Evolutionary conservation across 2,113 vertebrate genomes (phyloP).

Genomic region (Xiphophorus couchianus): DNA sequence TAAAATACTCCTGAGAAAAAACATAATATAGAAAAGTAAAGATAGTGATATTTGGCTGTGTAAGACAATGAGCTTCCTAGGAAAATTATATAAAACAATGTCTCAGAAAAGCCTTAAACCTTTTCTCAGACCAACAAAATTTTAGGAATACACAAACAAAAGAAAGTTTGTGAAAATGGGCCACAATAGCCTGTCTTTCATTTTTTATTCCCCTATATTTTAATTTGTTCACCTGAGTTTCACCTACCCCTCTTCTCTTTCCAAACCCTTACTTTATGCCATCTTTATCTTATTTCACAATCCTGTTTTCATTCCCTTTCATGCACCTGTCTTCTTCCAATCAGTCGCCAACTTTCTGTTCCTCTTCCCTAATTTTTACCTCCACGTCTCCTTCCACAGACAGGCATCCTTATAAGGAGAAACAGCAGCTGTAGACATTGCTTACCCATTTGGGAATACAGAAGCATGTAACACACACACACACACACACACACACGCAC

Average conservation of each 20-base stretch:
- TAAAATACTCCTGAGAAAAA: too few relatives aligned
- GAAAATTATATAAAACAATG: too few relatives aligned
- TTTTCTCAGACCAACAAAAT: background rate
- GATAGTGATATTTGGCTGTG: too few relatives aligned
- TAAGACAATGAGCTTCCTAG: too few relatives aligned
- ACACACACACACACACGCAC: background rate
- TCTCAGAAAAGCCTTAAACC: background rate
- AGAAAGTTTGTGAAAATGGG: constrained; percentile 33
- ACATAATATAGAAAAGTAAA: too few relatives aligned
- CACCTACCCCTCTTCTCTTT: background rate
- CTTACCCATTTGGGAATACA: constrained; percentile 62
- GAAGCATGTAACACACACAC: constrained; percentile 66
- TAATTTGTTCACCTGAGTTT: constrained; percentile 9
- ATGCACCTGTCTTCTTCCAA: background rate
- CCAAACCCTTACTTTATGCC: too few relatives aligned
- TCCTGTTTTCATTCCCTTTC: background rate
- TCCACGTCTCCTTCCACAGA: constrained; percentile 45
- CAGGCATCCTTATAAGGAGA: constrained; percentile 75
- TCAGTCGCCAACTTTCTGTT: background rate
- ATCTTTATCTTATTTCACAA: background rate
- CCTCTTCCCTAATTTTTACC: constrained; percentile 11
- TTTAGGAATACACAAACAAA: constrained; percentile 4
- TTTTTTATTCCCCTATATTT: constrained; percentile 7
- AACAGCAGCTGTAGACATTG: constrained; percentile 57
- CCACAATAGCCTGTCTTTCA: constrained; percentile 33